A percentile compares a stretch with the other conserved stretches of the same genome.
phyloP scores from a whole-genome alignment of 2,113 vertebrate species.

The Aix galericulata region DNA sequence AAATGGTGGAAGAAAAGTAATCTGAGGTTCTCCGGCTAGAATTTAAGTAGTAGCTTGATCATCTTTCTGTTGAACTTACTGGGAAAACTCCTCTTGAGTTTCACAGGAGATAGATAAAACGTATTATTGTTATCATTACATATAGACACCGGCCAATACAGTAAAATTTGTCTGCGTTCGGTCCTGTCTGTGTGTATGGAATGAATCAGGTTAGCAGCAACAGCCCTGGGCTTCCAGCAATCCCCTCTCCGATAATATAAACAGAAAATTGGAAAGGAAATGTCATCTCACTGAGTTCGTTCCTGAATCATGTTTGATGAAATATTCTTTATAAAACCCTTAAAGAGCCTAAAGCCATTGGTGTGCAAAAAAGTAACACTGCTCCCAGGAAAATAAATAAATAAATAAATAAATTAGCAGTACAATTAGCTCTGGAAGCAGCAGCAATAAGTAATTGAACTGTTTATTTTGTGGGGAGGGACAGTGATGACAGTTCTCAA shows the following conservation, averaged over 20 bases:
- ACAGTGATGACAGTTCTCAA: constrained; percentile 42
- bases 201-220: not conserved
- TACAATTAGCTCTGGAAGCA: constrained; percentile 69
- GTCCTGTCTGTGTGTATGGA: not conserved
- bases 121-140: not conserved
- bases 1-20: not conserved
- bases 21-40: not conserved
- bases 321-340: constrained; percentile 65
- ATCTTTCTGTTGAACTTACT: not conserved
- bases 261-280: constrained; percentile 56
- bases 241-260: constrained; percentile 1
- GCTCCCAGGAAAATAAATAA: constrained; percentile 50
- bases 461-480: constrained; percentile 49
- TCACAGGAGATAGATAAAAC: not conserved
- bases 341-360: constrained; percentile 29
- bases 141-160: not conserved
- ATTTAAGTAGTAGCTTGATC: not conserved
- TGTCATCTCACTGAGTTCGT: constrained; percentile 14
- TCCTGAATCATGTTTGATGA: constrained; percentile 56
- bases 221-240: constrained; percentile 41
- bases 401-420: constrained; percentile 57
- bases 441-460: constrained; percentile 61
- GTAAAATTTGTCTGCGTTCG: not conserved
- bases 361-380: not conserved
- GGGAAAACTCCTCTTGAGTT: not conserved